Evolutionary conservation across 2,113 vertebrate species (phyloP), one percentile per base, ranked within the genome.

Genomic region (Notarius lentiginosus): DNA sequence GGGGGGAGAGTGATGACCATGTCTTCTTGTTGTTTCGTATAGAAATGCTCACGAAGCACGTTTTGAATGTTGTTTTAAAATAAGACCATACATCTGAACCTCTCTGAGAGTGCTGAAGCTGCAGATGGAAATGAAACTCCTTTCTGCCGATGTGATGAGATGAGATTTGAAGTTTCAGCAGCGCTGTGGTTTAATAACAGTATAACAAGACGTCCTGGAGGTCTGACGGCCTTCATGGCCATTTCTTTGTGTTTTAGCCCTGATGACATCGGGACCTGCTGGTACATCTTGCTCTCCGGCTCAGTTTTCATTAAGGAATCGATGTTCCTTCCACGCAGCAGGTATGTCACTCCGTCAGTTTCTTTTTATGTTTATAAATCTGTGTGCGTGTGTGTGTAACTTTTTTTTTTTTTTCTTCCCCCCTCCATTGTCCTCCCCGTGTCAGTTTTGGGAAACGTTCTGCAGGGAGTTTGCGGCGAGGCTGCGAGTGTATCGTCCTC

Each of bases 281-380:
- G 97, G 97, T 97, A 97, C 91, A 97, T 97, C 84, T 94, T 97
- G 56, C 95, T 97, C 24, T 97, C 97, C 88, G 97, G 96, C 24
- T 97, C 97, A 9, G 97, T 97, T 90, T 97, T 97, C 93, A 97
- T 97, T 91, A 97, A 97, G 91, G 97, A 97, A 79, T 97, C 97
- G 77, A 97, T 97, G 96, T 97, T 97, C 94, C 95, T 97, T 88
- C 97, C 97, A 82, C 95, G 97, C 87, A 97, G 97, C 97, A 97
- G 97, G 79, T 85, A 66, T 51, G 85, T 20, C 12, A n/a, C 6
- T 12, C 15, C 1, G 47, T 72, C 24, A 56, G 41, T 84, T 72
- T n/a, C 1, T 53, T 53, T 53, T 53, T 53, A 1, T 53, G 51
- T 53, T 7, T 11, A 11, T 53, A 11, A 9, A 11, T 53, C 1